Percentiles rank a stretch among this genome's conserved stretches.
These are phyloP conservation scores for Fringilla coelebs DNA, from an alignment of 2,797 vertebrate species.

Conservation along the genomic window DNA sequence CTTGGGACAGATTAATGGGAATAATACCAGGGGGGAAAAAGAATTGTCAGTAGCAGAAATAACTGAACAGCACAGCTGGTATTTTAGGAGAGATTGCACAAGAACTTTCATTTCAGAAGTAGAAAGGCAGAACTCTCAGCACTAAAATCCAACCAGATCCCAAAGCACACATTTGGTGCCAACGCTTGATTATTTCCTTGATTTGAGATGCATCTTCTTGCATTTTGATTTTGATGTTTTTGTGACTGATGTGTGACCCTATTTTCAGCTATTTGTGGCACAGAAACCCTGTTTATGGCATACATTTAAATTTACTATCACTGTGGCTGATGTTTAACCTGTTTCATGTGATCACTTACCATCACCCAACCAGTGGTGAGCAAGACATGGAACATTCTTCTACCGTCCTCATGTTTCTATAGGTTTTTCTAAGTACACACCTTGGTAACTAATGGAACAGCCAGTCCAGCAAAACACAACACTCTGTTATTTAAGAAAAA, in stretches of 20 bases:
- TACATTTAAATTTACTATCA: background rate
- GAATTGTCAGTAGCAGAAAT: background rate
- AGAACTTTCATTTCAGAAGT: background rate
- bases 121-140: background rate
- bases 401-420: background rate
- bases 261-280: background rate
- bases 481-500: background rate
- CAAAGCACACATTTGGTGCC: background rate
- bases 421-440: background rate
- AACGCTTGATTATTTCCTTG: background rate
- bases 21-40: background rate
- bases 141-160: background rate
- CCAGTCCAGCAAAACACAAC: background rate
- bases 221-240: background rate
- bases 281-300: background rate
- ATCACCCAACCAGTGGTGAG: background rate
- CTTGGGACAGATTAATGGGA: background rate
- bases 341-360: background rate
- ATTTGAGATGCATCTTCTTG: background rate
- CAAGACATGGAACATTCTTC: background rate
- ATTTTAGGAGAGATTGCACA: fast-evolving
- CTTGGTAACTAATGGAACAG: background rate
- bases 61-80: background rate
- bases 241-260: background rate
- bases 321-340: background rate